A percentile compares a stretch with the other conserved stretches of the same genome.
Evolutionary conservation across 2,113 vertebrate genomes (phyloP).

Genomic region (Barbus barbus): DNA sequence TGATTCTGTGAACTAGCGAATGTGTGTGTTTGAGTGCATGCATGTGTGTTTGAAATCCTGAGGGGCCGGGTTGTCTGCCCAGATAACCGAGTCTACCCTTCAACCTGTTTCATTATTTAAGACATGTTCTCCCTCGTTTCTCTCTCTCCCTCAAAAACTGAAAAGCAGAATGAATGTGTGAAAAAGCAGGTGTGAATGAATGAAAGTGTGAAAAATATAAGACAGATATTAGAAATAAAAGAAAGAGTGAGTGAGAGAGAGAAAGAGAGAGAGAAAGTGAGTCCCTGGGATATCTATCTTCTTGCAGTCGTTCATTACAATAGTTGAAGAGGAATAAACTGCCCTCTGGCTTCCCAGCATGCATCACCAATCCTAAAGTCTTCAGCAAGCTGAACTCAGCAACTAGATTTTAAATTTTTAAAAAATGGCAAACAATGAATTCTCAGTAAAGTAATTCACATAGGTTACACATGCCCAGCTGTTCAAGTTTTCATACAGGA

Average conservation of each 20-base stretch:
- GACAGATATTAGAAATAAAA: background rate
- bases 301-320: slow-evolving; percentile 22
- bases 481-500: background rate
- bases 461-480: background rate
- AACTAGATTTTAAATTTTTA: too few species aligned
- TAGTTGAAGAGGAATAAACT: slow-evolving; percentile 19
- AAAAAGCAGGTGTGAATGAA: slow-evolving; percentile 5
- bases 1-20: background rate
- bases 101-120: slow-evolving; percentile 53
- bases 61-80: slow-evolving; percentile 15
- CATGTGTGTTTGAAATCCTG: slow-evolving; percentile 18
- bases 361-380: background rate
- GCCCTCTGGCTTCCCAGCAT: slow-evolving; percentile 8
- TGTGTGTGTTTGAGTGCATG: slow-evolving; percentile 7
- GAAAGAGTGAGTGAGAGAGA: background rate
- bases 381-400: background rate
- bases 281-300: background rate
- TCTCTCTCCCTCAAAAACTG: background rate
- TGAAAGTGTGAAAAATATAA: background rate
- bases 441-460: background rate
- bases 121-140: slow-evolving; percentile 28
- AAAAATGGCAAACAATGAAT: too few species aligned
- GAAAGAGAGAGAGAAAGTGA: background rate
- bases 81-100: slow-evolving; percentile 38
- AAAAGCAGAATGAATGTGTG: too few species aligned